Evolutionary conservation across 2,797 vertebrate genomes (phyloP), one percentile per base, ranked within the genome.

Genomic region (Odontamblyopus rebecca): DNA sequence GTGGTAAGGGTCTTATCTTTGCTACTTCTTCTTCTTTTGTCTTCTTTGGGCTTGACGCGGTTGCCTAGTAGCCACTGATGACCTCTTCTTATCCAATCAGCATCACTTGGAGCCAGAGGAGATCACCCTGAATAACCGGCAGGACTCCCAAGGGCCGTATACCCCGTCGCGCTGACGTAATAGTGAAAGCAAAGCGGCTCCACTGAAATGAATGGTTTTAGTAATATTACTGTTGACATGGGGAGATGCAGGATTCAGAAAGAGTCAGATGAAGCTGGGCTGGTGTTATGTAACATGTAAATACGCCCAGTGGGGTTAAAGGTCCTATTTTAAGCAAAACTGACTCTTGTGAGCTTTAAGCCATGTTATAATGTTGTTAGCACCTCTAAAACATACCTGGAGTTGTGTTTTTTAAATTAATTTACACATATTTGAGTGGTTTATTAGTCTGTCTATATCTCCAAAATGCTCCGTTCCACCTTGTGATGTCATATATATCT

Each of bases 111-210:
- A 71, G 75, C 87, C 83, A 68, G 81, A 80, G 73, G 78, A 82
- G 76, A 82, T 84, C 75, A 73, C 76, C 83, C 71, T 84, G 80
- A 89, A 89, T 87, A 85, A 86, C 86, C 72, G 75, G 81, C 83
- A 62, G 80, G 82, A 74, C 87, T 84, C 71, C 64, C 67, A 69
- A 82, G 88, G 79, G 61, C 61, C 26, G 19, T 11, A 48, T 48
- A 12, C 75, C 70, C 81, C 78, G 65, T 75, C 78, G 76, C 61
- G 19, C 79, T 83, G 78, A 84, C 79, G 79, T 78, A 81, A 83
- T 80, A 60, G 27, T 59, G 73, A 27, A 26, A 72, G 78, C 77
- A 61, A 72, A 84, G 72, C 69, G 57, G 73, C 70, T 71, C 61
- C 71, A 69, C 56, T 54, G 60, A 69, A 30, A 54, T 78, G 75